A percentile compares a stretch with the other conserved stretches of the same genome.
Evolutionary conservation across 2,888 invertebrate species (phyloP).

Genomic region (Orthonevra nobilis): DNA sequence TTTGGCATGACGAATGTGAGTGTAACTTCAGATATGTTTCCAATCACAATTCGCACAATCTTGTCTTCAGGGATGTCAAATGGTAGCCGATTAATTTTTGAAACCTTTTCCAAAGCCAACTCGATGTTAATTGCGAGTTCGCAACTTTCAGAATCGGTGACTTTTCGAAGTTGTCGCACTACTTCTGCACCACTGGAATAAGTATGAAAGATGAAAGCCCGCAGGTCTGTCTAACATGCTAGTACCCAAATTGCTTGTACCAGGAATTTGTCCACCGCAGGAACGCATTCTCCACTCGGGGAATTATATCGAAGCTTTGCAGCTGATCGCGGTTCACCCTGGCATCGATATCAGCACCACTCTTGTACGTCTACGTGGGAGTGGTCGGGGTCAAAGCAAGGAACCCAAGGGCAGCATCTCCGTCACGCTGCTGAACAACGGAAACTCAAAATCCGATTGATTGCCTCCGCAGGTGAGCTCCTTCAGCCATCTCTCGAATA

Average conservation of each 20-base stretch:
- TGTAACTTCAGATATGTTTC: background rate
- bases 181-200: background rate
- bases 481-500: too few species aligned
- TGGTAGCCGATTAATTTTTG: conserved; percentile 20
- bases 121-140: background rate
- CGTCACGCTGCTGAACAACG: background rate
- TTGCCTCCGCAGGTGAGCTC: too few species aligned
- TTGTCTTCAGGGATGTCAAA: conserved; percentile 32
- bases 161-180: background rate
- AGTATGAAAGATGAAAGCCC: conserved; percentile 12
- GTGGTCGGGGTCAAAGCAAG: background rate
- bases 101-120: conserved; percentile 5
- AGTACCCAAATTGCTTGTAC: conserved; percentile 49
- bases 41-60: conserved; percentile 10
- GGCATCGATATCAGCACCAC: background rate
- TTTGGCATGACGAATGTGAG: conserved; percentile 15
- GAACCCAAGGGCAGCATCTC: background rate
- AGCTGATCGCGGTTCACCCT: conserved; percentile 22
- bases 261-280: conserved; percentile 33
- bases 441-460: background rate
- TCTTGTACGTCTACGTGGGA: background rate
- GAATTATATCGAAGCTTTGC: conserved; percentile 48
- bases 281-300: conserved; percentile 35
- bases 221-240: conserved; percentile 46
- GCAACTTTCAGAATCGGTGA: background rate